Evolutionary conservation across 2,113 vertebrate species (phyloP), one percentile per base, ranked within the genome.

Genomic region (Nothobranchius kuhntae): DNA sequence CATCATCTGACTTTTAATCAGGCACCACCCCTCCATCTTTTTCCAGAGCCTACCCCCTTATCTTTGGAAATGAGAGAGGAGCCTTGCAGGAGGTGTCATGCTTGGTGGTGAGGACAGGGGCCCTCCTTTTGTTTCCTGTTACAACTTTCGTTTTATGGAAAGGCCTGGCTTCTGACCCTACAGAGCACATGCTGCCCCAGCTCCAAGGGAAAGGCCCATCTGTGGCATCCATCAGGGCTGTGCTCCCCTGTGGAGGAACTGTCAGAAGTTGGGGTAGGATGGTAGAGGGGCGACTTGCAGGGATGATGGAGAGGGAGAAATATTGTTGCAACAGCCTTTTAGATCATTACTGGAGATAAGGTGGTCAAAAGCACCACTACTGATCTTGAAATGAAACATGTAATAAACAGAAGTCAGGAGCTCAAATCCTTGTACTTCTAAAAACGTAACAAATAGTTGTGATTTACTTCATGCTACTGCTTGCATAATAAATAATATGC

Each of bases 151-250:
- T 89, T 90, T 91, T 83, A 90, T 85, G 62, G 80, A 86, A 75
- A 83, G 89, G 84, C 83, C 87, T 90, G 86, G 80, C 89, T 92
- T 91, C 84, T 92, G 89, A 92, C 89, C 90, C 86, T 47, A 71
- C 65, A 35, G 68, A 85, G 87, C 84, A 77, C 88, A 84, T 72
- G 83, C 88, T 85, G 85, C 70, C 80, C 71, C 14, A 13, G 86
- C 88, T 89, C 83, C 52, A 45, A 88, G 88, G 90, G 88, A 89
- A 90, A 87, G 81, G 80, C 85, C 90, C 91, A 91, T 91, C 89
- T 92, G 91, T 86, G 87, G 86, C 90, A 90, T 92, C 89, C 86
- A 91, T 91, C 89, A 92, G 87, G 75, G 79, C 86, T 68, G 71
- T 6, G 66, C 66, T 73, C 86, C 78, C 91, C 90, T 65, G 88